These are phyloP conservation scores for Elaphurus davidianus DNA, from an alignment of 2,113 vertebrate species.

Conservation along the genomic window DNA sequence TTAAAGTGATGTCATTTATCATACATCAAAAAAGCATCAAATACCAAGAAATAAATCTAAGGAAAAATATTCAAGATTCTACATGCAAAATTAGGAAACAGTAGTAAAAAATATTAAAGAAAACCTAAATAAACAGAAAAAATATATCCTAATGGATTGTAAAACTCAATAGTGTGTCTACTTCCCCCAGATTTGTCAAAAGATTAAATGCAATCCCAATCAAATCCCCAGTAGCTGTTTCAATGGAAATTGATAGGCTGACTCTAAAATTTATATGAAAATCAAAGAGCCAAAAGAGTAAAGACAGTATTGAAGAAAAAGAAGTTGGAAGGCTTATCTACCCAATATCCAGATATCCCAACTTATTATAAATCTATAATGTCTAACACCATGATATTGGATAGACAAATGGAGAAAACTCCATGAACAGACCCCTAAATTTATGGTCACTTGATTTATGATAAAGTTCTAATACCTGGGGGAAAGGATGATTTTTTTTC, in stretches of 20 bases:
- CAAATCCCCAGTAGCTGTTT: not conserved
- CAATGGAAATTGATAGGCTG: not conserved
- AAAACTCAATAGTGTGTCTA: not conserved
- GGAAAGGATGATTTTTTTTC: not conserved
- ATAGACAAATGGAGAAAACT: not conserved
- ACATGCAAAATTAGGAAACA: not conserved
- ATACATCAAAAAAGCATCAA: not conserved
- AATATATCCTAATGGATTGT: not conserved
- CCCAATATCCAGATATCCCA: not conserved
- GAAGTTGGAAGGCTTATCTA: not conserved
- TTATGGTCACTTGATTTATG: not conserved
- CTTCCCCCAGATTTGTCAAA: not conserved
- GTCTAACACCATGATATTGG: not conserved
- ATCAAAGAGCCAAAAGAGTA: not conserved
- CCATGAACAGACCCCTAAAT: not conserved
- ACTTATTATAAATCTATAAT: not conserved
- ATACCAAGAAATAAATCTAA: not conserved
- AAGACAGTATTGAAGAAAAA: not conserved
- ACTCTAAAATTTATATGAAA: conserved; percentile 1
- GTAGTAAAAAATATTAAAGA: not conserved
- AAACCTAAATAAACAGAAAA: not conserved
- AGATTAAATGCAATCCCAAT: not conserved
- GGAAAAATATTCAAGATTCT: not conserved
- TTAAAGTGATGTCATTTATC: not conserved
- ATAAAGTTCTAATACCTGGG: not conserved